These are phyloP conservation scores for Nomada fucata DNA, from an alignment of 2,888 invertebrate species.

Conservation along the genomic window DNA sequence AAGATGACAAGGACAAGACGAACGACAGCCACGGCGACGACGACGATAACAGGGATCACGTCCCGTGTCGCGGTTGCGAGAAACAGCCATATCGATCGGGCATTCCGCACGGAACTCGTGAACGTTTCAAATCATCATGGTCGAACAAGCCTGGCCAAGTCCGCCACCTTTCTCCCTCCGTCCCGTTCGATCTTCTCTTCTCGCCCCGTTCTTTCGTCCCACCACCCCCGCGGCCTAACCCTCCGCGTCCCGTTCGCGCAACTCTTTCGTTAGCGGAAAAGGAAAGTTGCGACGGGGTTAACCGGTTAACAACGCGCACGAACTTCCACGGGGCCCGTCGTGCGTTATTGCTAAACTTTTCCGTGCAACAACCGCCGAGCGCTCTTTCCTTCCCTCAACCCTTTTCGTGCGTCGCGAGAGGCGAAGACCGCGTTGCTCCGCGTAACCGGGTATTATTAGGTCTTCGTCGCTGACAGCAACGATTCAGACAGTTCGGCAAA, in stretches of 20 bases:
- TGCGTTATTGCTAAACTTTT: constrained; percentile 78
- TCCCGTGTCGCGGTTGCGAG: constrained; percentile 60
- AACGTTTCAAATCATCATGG: constrained; percentile 65
- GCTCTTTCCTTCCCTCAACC: constrained; percentile 12
- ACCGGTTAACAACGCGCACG: constrained; percentile 67
- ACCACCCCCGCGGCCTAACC: neutral
- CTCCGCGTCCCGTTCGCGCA: neutral
- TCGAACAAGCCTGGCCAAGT: constrained; percentile 44
- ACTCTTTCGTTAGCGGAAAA: constrained; percentile 25
- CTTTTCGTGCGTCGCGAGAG: constrained; percentile 13
- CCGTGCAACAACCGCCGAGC: constrained; percentile 44
- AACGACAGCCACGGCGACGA: constrained; percentile 13
- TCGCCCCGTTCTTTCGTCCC: neutral
- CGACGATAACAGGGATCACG: constrained; percentile 65
- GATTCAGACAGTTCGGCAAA: constrained; percentile 2
- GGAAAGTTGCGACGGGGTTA: constrained; percentile 55
- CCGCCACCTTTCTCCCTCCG: constrained; percentile 11
- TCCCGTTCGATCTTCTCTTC: neutral
- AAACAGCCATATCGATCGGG: constrained; percentile 69
- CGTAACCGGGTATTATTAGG: constrained; percentile 56
- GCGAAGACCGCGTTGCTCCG: constrained; percentile 1
- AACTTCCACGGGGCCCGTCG: constrained; percentile 64
- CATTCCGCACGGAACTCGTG: constrained; percentile 64
- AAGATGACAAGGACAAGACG: constrained; percentile 11
- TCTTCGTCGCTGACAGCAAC: constrained; percentile 33